Conservation (phyloP, 1,140 invertebrate genomes). For the Carposina sasakii region DNA sequence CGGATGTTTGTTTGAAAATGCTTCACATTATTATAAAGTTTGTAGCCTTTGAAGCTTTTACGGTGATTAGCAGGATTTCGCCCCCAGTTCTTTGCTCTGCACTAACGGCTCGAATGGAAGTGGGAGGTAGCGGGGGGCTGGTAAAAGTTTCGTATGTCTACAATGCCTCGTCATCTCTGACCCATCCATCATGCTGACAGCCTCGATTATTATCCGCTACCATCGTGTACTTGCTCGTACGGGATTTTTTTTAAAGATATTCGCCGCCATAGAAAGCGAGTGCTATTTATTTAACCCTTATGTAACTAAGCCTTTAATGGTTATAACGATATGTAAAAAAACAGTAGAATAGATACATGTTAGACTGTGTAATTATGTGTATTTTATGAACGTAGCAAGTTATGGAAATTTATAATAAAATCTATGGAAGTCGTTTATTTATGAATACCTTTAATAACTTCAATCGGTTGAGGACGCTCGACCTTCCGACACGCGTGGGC, state of each 20-base stretch:
- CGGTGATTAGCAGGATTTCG: slow-evolving; percentile 14
- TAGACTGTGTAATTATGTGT: slow-evolving; percentile 25
- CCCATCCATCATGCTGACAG: slow-evolving; percentile 61
- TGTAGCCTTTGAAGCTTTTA: not conserved
- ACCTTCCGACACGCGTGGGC: slow-evolving; percentile 60
- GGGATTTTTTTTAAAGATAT: slow-evolving; percentile 34
- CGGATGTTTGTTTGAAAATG: too few relatives aligned
- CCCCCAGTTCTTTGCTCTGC: slow-evolving; percentile 14
- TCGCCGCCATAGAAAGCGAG: too few relatives aligned
- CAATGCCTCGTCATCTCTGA: slow-evolving; percentile 43
- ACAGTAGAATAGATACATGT: too few relatives aligned
- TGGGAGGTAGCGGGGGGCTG: slow-evolving; percentile 23
- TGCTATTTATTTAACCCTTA: too few relatives aligned
- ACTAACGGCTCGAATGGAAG: slow-evolving; percentile 31
- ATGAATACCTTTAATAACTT: too few relatives aligned
- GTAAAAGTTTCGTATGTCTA: slow-evolving; percentile 32
- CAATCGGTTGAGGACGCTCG: slow-evolving; percentile 38
- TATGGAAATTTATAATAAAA: too few relatives aligned
- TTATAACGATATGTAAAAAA: too few relatives aligned
- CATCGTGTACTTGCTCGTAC: slow-evolving; percentile 23
- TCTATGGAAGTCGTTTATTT: too few relatives aligned
- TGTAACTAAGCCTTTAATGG: too few relatives aligned
- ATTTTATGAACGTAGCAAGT: slow-evolving; percentile 12
- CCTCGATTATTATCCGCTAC: slow-evolving; percentile 48
- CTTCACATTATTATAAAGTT: too few relatives aligned